These are phyloP conservation scores for Pelobates fuscus DNA, from an alignment of 2,113 vertebrate species.

Conservation along the genomic window DNA sequence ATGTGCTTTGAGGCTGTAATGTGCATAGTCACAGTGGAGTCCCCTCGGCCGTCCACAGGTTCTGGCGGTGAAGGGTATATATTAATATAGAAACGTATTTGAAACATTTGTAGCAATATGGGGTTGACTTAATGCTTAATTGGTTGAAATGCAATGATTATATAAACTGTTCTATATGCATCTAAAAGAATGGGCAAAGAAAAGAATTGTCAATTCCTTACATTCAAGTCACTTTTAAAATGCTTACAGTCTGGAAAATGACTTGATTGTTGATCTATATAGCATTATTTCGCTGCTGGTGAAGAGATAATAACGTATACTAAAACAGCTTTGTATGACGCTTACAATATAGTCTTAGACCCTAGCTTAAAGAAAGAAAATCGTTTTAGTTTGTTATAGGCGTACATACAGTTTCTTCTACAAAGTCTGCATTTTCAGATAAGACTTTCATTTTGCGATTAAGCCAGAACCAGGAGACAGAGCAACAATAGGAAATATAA, in stretches of 20 bases:
- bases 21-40: no score
- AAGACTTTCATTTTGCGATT: slow-evolving; percentile 34
- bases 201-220: not conserved
- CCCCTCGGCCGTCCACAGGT: no score
- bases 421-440: slow-evolving; percentile 41
- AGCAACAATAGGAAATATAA: slow-evolving; percentile 18
- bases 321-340: slow-evolving; percentile 7
- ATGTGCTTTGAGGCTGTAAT: no score
- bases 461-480: slow-evolving; percentile 20
- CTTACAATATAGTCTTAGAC: slow-evolving; percentile 25
- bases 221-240: not conserved
- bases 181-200: not conserved
- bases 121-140: no score
- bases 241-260: not conserved
- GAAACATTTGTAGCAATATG: no score
- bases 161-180: not conserved
- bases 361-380: slow-evolving; percentile 28
- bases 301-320: not conserved
- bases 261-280: not conserved
- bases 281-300: not conserved
- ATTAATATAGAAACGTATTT: no score
- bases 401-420: slow-evolving; percentile 26
- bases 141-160: not conserved
- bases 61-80: no score
- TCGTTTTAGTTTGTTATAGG: slow-evolving; percentile 28